Percentiles rank a stretch among this genome's conserved stretches.
Evolutionary conservation across 2,888 invertebrate species (phyloP).

Genomic region (Clusia tigrina): DNA sequence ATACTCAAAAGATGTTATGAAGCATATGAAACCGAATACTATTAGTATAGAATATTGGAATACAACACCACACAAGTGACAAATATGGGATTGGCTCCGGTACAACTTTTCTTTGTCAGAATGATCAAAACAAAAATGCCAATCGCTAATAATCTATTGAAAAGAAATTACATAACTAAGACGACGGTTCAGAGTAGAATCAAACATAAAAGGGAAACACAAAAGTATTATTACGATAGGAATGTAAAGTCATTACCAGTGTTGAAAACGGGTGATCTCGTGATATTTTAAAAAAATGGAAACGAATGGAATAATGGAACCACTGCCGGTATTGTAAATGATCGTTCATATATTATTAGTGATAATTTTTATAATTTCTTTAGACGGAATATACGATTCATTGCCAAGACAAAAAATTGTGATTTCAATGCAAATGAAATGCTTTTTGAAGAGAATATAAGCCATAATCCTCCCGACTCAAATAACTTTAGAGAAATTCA

Average conservation of each 20-base stretch:
- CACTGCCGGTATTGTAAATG: conserved; percentile 3
- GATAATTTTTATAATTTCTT: conserved; percentile 20
- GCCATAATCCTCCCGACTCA: neutral
- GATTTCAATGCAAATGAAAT: neutral
- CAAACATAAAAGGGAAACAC: neutral
- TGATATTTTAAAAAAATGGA: conserved; percentile 13
- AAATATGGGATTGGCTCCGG: neutral
- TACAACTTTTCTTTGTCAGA: neutral
- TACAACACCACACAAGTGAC: neutral
- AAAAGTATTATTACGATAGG: conserved; percentile 4
- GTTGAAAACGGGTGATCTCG: neutral
- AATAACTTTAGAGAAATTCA: neutral
- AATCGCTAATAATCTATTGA: too few species aligned
- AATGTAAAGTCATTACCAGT: neutral
- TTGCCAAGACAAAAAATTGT: neutral
- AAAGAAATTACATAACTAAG: neutral
- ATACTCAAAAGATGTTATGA: conserved; percentile 7
- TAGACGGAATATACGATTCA: conserved; percentile 1
- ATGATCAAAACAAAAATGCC: neutral
- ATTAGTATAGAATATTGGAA: neutral
- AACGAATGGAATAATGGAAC: conserved; percentile 18
- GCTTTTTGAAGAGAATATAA: neutral
- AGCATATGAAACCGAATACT: neutral
- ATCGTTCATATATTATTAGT: conserved; percentile 21
- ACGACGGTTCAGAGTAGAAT: neutral